Conservation (phyloP, 2,113 vertebrate genomes). For the Chitala chitala region DNA sequence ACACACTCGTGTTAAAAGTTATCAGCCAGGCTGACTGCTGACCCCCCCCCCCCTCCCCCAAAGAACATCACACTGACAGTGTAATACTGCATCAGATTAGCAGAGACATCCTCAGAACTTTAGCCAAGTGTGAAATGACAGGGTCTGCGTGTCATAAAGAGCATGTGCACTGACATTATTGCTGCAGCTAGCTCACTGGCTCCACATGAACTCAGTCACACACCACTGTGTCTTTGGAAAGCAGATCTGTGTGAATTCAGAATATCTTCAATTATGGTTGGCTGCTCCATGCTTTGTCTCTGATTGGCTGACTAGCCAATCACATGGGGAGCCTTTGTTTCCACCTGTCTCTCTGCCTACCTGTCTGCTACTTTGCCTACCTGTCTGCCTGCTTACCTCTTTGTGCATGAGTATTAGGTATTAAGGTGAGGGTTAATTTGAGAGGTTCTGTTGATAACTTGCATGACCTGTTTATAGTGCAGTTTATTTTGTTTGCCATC, state of each 20-base stretch:
- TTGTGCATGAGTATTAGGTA: not conserved
- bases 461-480: too few relatives aligned
- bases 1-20: not conserved
- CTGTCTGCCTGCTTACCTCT: not conserved
- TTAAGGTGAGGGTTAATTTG: too few relatives aligned
- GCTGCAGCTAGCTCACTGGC: not conserved
- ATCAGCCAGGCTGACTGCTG: not conserved
- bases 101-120: not conserved
- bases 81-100: not conserved
- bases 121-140: not conserved
- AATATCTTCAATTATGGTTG: not conserved
- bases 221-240: not conserved
- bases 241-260: not conserved
- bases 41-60: not conserved
- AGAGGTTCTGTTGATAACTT: not conserved
- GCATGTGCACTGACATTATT: not conserved
- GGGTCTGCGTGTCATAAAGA: not conserved
- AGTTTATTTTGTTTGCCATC: too few relatives aligned
- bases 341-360: not conserved
- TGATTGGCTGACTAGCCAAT: not conserved
- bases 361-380: not conserved
- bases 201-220: slow-evolving; percentile 17
- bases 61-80: not conserved
- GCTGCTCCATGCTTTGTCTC: not conserved
- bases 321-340: not conserved